phyloP scores from a whole-genome alignment of 2,888 invertebrate genomes.

The Chymomyza amoena region DNA sequence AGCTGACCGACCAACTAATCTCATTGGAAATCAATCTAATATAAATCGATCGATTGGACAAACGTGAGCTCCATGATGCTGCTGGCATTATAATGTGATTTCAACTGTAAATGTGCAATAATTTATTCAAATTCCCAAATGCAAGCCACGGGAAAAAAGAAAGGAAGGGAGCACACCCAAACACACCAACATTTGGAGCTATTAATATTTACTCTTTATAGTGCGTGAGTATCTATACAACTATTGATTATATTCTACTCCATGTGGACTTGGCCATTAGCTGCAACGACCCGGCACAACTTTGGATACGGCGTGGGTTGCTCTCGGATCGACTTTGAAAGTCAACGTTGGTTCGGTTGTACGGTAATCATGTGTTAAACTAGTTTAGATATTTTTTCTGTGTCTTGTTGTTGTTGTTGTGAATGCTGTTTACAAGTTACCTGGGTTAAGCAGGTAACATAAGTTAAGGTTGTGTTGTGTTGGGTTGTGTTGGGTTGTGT shows the following conservation, averaged over 20 bases:
- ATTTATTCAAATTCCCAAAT: slow-evolving; percentile 70
- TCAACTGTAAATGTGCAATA: slow-evolving; percentile 70
- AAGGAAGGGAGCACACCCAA: neutral
- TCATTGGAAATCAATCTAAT: slow-evolving; percentile 70
- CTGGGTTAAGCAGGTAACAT: slow-evolving; percentile 40
- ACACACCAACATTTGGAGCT: slow-evolving; percentile 43
- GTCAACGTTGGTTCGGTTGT: slow-evolving; percentile 45
- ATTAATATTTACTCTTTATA: slow-evolving; percentile 58
- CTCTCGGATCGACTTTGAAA: slow-evolving; percentile 55
- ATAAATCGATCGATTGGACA: slow-evolving; percentile 63
- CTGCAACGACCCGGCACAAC: neutral
- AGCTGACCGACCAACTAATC: slow-evolving; percentile 61
- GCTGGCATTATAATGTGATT: slow-evolving; percentile 68
- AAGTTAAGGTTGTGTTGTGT: slow-evolving; percentile 53
- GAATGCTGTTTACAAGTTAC: slow-evolving; percentile 42
- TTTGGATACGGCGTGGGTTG: slow-evolving; percentile 38
- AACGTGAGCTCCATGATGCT: slow-evolving; percentile 51
- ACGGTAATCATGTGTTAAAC: slow-evolving; percentile 58
- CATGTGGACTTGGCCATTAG: neutral
- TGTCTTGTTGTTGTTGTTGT: neutral
- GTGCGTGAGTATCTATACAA: neutral
- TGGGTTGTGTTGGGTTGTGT: too few relatives aligned
- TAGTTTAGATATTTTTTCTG: slow-evolving; percentile 55
- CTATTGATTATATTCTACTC: neutral
- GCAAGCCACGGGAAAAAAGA: slow-evolving; percentile 1